A percentile compares a stretch with the other conserved stretches of the same genome.
These are phyloP conservation scores for Parelbella ahira DNA, from an alignment of 2,888 invertebrate species.

Conservation along the genomic window DNA sequence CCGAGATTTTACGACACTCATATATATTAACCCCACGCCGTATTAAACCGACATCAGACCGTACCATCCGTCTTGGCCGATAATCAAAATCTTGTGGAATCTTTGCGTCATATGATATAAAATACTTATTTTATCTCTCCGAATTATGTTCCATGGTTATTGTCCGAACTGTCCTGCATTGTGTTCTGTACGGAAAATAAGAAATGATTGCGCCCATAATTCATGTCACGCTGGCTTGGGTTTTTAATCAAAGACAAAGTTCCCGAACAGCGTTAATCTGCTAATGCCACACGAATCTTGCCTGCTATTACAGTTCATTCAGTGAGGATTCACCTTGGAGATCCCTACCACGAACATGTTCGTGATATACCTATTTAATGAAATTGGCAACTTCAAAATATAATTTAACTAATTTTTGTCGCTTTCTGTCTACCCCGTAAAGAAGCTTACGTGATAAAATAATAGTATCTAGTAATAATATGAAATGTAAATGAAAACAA, in stretches of 20 bases:
- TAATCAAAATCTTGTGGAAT: constrained; percentile 11
- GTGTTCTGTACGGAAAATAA: constrained; percentile 22
- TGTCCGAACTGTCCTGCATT: constrained; percentile 7
- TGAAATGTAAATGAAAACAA: too few relatives aligned
- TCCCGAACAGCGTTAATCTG: constrained; percentile 53
- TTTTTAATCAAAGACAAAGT: constrained; percentile 54
- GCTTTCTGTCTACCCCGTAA: too few relatives aligned
- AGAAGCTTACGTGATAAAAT: too few relatives aligned
- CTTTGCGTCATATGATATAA: constrained; percentile 4
- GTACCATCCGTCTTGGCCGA: constrained; percentile 8
- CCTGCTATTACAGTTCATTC: too few relatives aligned
- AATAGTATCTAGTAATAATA: too few relatives aligned
- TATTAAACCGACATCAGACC: constrained; percentile 13
- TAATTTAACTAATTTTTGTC: too few relatives aligned
- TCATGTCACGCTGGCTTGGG: constrained; percentile 49
- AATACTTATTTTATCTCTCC: background rate
- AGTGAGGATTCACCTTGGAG: too few relatives aligned
- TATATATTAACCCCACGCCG: constrained; percentile 11
- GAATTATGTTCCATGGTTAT: background rate
- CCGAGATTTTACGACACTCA: constrained; percentile 15
- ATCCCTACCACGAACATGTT: too few relatives aligned
- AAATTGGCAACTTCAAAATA: too few relatives aligned
- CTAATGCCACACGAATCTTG: constrained; percentile 50
- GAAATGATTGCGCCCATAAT: constrained; percentile 42
- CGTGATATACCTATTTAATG: too few relatives aligned